Percentiles rank a stretch among this genome's conserved stretches.
phyloP scores from a whole-genome alignment of 2,797 vertebrate species.

The Chelonia mydas region DNA sequence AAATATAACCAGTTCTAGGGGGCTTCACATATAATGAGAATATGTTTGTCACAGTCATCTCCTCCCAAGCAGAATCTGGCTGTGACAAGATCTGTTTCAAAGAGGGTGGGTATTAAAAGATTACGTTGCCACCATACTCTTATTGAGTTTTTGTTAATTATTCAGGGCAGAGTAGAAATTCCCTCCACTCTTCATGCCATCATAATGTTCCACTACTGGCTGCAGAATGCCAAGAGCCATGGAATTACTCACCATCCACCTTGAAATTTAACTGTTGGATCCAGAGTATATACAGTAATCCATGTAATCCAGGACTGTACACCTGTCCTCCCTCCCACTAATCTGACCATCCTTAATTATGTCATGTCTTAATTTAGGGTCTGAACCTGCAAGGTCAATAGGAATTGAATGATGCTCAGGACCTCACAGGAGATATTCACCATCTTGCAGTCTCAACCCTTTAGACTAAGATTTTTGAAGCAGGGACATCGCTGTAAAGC shows the following conservation, averaged over 20 bases:
- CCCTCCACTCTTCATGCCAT: conserved; percentile 1
- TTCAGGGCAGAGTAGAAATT: conserved; percentile 48
- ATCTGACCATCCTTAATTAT: conserved; percentile 61
- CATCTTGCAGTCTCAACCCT: fast-evolving
- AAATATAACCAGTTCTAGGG: background rate
- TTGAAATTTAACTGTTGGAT: conserved; percentile 58
- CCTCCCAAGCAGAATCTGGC: conserved; percentile 31
- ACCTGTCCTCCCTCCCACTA: conserved; percentile 67
- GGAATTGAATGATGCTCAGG: background rate
- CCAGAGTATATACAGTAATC: conserved; percentile 49
- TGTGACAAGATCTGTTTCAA: conserved; percentile 65
- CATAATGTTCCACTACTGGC: background rate
- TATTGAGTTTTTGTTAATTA: conserved; percentile 48
- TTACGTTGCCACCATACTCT: conserved; percentile 67
- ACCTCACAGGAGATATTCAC: background rate
- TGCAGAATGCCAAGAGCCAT: background rate
- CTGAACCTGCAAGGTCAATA: conserved; percentile 13
- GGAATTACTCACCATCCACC: conserved; percentile 42
- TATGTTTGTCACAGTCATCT: conserved; percentile 5
- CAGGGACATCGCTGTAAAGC: background rate
- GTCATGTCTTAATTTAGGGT: conserved; percentile 66
- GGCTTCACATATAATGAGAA: background rate
- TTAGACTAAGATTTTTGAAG: background rate
- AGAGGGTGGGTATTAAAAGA: conserved; percentile 71
- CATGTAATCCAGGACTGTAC: conserved; percentile 66